These are phyloP conservation scores for Sapajus apella DNA, from an alignment of 2,113 vertebrate genomes.

Conservation along the genomic window DNA sequence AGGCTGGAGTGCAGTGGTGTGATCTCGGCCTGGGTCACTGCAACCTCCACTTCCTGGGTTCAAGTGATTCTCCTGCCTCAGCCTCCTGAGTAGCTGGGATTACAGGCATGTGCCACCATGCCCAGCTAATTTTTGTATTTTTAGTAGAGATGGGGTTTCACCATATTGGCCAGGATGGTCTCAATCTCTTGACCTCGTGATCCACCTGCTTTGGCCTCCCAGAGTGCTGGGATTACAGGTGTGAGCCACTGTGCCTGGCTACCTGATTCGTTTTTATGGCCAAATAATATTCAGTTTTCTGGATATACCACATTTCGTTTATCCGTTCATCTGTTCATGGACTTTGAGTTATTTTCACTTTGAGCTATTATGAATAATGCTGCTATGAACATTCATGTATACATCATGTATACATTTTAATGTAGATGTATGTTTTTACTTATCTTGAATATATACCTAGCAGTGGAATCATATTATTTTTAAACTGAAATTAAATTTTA, in stretches of 20 bases:
- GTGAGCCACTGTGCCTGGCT: not conserved
- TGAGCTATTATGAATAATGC: not conserved
- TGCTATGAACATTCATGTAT: not conserved
- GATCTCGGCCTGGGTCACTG: no score
- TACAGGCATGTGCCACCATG: no score
- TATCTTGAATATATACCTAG: not conserved
- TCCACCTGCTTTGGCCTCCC: no score
- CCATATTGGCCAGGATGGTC: no score
- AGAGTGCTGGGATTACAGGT: no score
- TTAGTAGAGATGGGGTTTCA: no score
- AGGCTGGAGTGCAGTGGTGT: no score
- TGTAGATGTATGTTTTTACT: not conserved
- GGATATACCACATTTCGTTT: not conserved
- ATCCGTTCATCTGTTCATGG: not conserved
- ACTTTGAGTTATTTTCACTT: slow-evolving; percentile 20
- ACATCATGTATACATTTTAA: not conserved
- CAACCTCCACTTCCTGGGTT: no score
- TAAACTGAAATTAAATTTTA: slow-evolving; percentile 4
- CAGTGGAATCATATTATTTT: not conserved
- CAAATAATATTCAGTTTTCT: not conserved
- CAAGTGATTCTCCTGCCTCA: no score
- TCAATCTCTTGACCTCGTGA: no score
- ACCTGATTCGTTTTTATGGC: not conserved
- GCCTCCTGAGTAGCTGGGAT: no score
- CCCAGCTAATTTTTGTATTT: no score